Percentiles rank a stretch among this genome's conserved stretches.
Evolutionary conservation across 2,113 vertebrate species (phyloP).

Genomic region (Cricetomys ansorgei): DNA sequence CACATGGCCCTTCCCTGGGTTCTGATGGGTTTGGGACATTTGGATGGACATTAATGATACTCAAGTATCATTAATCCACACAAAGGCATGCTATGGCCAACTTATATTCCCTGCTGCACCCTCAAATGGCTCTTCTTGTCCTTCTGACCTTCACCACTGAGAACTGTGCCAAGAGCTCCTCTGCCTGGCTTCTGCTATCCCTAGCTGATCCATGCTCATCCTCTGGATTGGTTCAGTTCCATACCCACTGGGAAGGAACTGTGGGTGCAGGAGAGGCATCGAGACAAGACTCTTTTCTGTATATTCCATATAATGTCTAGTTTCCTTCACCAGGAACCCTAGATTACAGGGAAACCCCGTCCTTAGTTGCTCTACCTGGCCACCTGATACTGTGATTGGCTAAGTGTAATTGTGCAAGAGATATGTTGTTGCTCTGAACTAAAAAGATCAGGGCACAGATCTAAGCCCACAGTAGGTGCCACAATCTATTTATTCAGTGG

Average conservation of each 20-base stretch:
- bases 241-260: not conserved
- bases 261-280: not conserved
- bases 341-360: no score
- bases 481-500: not conserved
- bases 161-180: not conserved
- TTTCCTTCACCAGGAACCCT: not conserved
- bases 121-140: not conserved
- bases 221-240: not conserved
- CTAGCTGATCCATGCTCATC: not conserved
- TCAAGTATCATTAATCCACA: not conserved
- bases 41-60: not conserved
- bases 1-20: not conserved
- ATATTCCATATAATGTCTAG: not conserved
- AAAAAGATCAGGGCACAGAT: not conserved
- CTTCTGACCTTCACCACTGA: not conserved
- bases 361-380: not conserved
- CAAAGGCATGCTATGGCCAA: not conserved
- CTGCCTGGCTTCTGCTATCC: not conserved
- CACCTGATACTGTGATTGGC: not conserved
- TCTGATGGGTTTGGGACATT: not conserved
- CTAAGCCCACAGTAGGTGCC: not conserved
- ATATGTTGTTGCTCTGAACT: not conserved
- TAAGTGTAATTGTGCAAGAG: not conserved
- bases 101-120: not conserved
- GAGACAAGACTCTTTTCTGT: not conserved